These are phyloP conservation scores for Corydoras maculifer DNA, from an alignment of 2,113 vertebrate genomes.

Conservation along the genomic window DNA sequence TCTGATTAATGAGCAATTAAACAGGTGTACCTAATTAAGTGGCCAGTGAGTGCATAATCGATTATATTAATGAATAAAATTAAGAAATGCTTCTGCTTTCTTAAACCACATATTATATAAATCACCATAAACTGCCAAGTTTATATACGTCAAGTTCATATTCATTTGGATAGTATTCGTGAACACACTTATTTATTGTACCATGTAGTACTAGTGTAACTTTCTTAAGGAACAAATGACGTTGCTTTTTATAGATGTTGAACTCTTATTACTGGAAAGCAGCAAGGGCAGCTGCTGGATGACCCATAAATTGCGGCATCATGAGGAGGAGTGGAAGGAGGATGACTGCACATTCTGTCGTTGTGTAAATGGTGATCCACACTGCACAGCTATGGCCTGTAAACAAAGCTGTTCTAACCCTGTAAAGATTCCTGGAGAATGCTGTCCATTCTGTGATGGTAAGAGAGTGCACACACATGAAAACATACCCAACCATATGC, in stretches of 20 bases:
- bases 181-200: background rate
- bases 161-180: too few species aligned
- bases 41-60: too few species aligned
- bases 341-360: conserved; percentile 77
- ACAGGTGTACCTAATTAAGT: too few species aligned
- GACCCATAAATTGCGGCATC: conserved; percentile 62
- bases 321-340: conserved; percentile 75
- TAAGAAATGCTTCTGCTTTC: too few species aligned
- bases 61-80: too few species aligned
- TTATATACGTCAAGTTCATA: too few species aligned
- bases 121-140: too few species aligned
- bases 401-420: conserved; percentile 74
- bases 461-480: conserved; percentile 37
- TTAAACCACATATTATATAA: too few species aligned
- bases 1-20: too few species aligned
- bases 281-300: conserved; percentile 69
- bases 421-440: conserved; percentile 72
- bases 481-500: conserved; percentile 6
- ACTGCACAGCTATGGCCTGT: conserved; percentile 77
- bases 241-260: conserved; percentile 55
- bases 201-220: background rate
- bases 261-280: conserved; percentile 62
- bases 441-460: conserved; percentile 68
- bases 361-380: conserved; percentile 67
- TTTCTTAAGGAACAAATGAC: background rate